Evolutionary conservation across 2,797 vertebrate genomes (phyloP).

Genomic region (Orientallactaga sibirica): DNA sequence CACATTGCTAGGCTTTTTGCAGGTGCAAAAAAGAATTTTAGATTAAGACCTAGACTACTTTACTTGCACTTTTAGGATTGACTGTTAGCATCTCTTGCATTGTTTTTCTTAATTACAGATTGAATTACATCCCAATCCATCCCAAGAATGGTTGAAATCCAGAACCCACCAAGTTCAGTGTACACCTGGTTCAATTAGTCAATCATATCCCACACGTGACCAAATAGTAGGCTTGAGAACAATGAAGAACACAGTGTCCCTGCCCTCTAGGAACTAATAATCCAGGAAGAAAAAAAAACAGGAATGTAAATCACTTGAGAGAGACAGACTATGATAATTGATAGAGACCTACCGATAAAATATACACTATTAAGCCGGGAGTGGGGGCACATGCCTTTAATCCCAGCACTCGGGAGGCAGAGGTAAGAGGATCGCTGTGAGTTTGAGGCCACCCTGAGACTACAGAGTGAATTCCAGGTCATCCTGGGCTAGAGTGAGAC

Average conservation of each 20-base stretch:
- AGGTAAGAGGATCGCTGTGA: too few species aligned
- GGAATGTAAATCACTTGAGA: constrained; percentile 23
- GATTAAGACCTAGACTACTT: not conserved
- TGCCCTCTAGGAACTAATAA: constrained; percentile 22
- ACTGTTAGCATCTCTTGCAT: not conserved
- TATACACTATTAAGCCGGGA: not conserved
- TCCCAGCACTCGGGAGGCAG: too few species aligned
- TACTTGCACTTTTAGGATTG: not conserved
- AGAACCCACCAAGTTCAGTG: not conserved
- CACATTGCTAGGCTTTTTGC: not conserved
- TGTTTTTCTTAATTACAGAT: not conserved
- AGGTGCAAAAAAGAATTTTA: not conserved
- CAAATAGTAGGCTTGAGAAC: not conserved
- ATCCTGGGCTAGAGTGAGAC: too few species aligned
- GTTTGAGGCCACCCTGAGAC: too few species aligned
- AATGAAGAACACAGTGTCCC: constrained; percentile 31
- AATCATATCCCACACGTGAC: not conserved
- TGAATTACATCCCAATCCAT: constrained; percentile 38
- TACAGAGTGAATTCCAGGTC: too few species aligned
- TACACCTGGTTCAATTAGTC: constrained; percentile 50
- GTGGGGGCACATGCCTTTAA: too few species aligned
- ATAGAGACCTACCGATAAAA: constrained; percentile 36
- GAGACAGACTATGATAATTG: constrained; percentile 36
- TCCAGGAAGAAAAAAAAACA: not conserved
- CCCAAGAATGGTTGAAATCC: constrained; percentile 2